Conservation (phyloP, 2,888 invertebrate genomes). For the Balanococcus diminutus region DNA sequence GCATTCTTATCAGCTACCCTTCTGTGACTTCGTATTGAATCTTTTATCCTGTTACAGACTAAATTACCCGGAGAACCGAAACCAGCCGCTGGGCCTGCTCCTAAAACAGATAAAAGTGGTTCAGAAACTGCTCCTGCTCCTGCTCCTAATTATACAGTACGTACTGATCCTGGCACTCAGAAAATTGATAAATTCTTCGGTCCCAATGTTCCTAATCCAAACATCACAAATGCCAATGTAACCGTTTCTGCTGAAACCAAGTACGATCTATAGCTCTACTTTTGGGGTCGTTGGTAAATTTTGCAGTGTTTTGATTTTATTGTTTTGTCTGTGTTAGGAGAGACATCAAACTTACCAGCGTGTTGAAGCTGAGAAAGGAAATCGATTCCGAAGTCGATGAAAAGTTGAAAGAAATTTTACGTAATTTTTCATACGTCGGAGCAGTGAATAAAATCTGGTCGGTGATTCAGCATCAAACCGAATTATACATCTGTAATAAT, state of each 20-base stretch:
- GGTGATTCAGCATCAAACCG: slow-evolving; percentile 86
- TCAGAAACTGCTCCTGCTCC: slow-evolving; percentile 22
- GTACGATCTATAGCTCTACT: background rate
- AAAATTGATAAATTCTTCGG: slow-evolving; percentile 83
- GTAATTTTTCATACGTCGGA: slow-evolving; percentile 89
- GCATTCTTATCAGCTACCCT: no score
- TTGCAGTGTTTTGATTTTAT: no score
- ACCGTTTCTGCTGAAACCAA: slow-evolving; percentile 40
- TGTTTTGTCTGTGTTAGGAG: no score
- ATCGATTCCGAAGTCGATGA: slow-evolving; percentile 73
- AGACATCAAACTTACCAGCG: slow-evolving; percentile 79
- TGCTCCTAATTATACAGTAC: slow-evolving; percentile 68
- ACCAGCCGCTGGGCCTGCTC: slow-evolving; percentile 63
- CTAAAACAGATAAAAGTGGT: slow-evolving; percentile 58
- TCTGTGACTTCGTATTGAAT: background rate
- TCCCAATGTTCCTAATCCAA: background rate
- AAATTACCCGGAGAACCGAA: slow-evolving; percentile 53
- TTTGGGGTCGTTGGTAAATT: no score
- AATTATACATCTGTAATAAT: slow-evolving; percentile 83
- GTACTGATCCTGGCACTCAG: slow-evolving; percentile 81
- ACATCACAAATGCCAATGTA: background rate
- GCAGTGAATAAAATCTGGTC: slow-evolving; percentile 76
- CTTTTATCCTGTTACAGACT: slow-evolving; percentile 45
- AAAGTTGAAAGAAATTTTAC: slow-evolving; percentile 74
- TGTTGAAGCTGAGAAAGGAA: slow-evolving; percentile 73